Evolutionary conservation across 2,797 vertebrate genomes (phyloP).

Genomic region (Chaetophractus vellerosus): DNA sequence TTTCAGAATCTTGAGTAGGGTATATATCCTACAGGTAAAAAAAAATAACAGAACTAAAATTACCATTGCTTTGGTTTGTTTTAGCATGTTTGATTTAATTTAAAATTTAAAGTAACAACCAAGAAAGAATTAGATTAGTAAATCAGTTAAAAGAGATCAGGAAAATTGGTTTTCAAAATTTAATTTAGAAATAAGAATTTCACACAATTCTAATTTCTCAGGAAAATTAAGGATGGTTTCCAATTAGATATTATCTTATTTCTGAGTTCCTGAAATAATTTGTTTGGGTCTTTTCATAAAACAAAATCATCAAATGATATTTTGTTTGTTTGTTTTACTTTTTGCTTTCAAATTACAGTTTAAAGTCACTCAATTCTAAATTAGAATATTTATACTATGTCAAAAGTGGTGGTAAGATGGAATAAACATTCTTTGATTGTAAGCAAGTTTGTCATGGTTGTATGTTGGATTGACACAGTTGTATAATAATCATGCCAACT

Average conservation of each 20-base stretch:
- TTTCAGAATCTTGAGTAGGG: too few relatives aligned
- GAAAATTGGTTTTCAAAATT: background rate
- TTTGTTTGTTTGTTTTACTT: background rate
- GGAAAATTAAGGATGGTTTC: slow-evolving; percentile 47
- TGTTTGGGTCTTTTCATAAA: background rate
- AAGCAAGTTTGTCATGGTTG: background rate
- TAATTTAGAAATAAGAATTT: slow-evolving; percentile 1
- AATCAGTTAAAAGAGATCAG: background rate
- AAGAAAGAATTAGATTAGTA: background rate
- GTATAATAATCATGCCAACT: slow-evolving; percentile 21
- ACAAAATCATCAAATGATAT: slow-evolving; percentile 33
- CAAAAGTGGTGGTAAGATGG: background rate
- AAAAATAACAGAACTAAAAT: background rate
- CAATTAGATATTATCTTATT: slow-evolving; percentile 25
- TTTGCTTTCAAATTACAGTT: too few relatives aligned
- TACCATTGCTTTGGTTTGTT: background rate
- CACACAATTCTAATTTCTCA: background rate
- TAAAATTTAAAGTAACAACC: slow-evolving; percentile 40
- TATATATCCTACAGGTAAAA: too few relatives aligned
- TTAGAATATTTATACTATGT: slow-evolving; percentile 25
- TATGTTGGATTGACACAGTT: background rate
- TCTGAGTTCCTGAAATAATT: slow-evolving; percentile 32
- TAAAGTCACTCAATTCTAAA: slow-evolving; percentile 35
- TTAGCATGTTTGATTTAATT: background rate
- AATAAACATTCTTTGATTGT: slow-evolving; percentile 24